Evolutionary conservation across 2,113 vertebrate genomes (phyloP), one percentile per base, ranked within the genome.

Genomic region (Callionymus lyra): DNA sequence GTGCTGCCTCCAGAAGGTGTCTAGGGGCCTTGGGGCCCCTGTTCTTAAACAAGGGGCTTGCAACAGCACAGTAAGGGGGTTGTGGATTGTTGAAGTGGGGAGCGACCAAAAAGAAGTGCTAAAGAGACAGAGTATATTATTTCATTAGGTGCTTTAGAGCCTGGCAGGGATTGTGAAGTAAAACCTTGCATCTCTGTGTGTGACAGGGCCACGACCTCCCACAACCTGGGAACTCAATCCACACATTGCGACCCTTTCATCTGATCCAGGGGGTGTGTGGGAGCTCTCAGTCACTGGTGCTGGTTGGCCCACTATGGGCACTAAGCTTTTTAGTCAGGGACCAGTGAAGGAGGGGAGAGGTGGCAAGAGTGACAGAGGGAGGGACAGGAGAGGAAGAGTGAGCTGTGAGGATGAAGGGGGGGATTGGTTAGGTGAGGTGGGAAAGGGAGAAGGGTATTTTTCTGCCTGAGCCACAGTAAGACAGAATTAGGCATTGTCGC

Each of bases 401-500:
- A 47, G 68, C 68, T 70, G 65, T 68, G 21, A 60, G 71, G 70
- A 59, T 54, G 50, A 57, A 16, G 38, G 6, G 35, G 44, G 13
- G 16, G 41, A 34, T 11, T 11, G 33, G 42, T 44, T 44, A 44
- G 33, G 33, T 31, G 38, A 52, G 48, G 68, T 59, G 57, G 53
- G 56, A 54, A 19, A 1, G 50, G 21, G 15, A 16, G 11, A 9
- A 49, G 40, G 34, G 56, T 12, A 40, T 18, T 38, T 16, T 54
- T 19, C 45, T 62, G 21, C 58, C 42, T 10, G 10, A 58, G 59
- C 55, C 68, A 56, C 42, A 53, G 76, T 87, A 74, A 88, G 87
- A 91, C 88, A 94, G 88, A 91, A 91, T 89, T 85, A 81, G 58
- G 85, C 83, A 92, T 93, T 97, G 93, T 94, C 89, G 77, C 62